Percentiles rank a stretch among this genome's conserved stretches.
Conservation (phyloP, 2,888 invertebrate species). For the Leptinotarsa tumamoca region DNA sequence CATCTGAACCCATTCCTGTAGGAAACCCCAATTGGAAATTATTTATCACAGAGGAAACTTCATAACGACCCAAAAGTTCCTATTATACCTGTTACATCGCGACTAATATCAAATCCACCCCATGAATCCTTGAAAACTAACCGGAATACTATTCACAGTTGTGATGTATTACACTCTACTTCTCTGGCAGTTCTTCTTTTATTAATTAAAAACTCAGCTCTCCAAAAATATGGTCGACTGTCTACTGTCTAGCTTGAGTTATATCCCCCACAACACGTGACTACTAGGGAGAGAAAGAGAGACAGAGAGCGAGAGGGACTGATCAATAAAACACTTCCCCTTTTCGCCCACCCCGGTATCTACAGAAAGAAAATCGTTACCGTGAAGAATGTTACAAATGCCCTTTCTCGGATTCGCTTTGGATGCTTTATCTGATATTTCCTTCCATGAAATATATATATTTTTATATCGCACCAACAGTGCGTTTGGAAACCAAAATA, state of each 20-base stretch:
- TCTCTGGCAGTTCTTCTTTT: slow-evolving; percentile 50
- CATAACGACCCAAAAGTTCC: background rate
- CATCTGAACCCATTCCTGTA: background rate
- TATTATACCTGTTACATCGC: slow-evolving; percentile 12
- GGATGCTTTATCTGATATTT: slow-evolving; percentile 45
- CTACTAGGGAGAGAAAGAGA: slow-evolving; percentile 55
- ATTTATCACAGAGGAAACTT: background rate
- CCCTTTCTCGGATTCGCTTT: slow-evolving; percentile 52
- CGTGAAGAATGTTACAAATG: slow-evolving; percentile 65
- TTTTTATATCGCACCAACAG: slow-evolving; percentile 7
- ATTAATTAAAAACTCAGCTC: slow-evolving; percentile 57
- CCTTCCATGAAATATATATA: slow-evolving; percentile 22
- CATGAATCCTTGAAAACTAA: slow-evolving; percentile 17
- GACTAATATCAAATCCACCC: slow-evolving; percentile 19
- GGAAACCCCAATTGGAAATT: background rate
- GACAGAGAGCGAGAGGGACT: slow-evolving; percentile 62
- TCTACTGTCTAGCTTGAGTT: slow-evolving; percentile 65
- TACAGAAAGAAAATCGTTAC: slow-evolving; percentile 67
- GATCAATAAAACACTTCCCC: slow-evolving; percentile 71
- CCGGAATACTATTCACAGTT: slow-evolving; percentile 40
- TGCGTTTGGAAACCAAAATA: background rate
- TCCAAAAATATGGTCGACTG: slow-evolving; percentile 60
- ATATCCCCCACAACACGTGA: slow-evolving; percentile 66
- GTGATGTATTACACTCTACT: slow-evolving; percentile 48
- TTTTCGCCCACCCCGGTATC: slow-evolving; percentile 61